Conservation (phyloP, 1,140 invertebrate genomes). For the honey bee (Apis mellifera) region Amel_HAv3.1 CM009939.2:12159501-12160000, state of each 20-base stretch:
- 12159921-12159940: too few relatives aligned
- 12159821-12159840: too few relatives aligned
- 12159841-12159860: too few relatives aligned
- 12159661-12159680: too few relatives aligned
- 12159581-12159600: constrained; percentile 34
- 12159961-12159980: too few relatives aligned
- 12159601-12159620: background rate
- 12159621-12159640: too few relatives aligned
- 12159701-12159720: background rate
- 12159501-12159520: constrained; percentile 13
- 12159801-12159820: too few relatives aligned
- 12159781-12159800: background rate
- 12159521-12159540: constrained; percentile 40
- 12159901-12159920: too few relatives aligned
- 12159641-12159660: background rate
- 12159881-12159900: too few relatives aligned
- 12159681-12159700: background rate
- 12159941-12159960: too few relatives aligned
- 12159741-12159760: background rate
- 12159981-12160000: too few relatives aligned
- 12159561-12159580: constrained; percentile 38
- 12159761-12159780: background rate
- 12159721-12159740: background rate
- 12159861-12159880: too few relatives aligned
- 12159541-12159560: constrained; percentile 27